Percentiles rank a stretch among this genome's conserved stretches.
These are phyloP conservation scores for Ammospiza caudacuta DNA, from an alignment of 2,113 vertebrate species.

Conservation along the genomic window DNA sequence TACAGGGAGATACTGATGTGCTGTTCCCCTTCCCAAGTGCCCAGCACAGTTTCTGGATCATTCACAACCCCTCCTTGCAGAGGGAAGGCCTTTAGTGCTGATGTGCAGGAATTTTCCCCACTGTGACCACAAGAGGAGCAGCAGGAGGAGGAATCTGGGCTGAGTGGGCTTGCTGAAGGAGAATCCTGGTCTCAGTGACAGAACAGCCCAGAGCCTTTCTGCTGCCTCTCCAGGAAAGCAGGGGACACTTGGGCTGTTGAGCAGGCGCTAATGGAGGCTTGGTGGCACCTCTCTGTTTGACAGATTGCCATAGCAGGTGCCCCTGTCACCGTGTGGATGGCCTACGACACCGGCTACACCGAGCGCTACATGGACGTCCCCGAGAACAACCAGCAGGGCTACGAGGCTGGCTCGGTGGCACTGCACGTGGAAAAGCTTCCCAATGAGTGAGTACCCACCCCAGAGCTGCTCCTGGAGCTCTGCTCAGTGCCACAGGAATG, in stretches of 20 bases:
- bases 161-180: background rate
- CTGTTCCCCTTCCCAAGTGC: background rate
- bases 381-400: conserved; percentile 95
- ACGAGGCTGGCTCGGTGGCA: conserved; percentile 94
- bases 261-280: background rate
- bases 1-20: background rate
- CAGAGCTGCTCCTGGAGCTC: background rate
- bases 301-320: conserved; percentile 95
- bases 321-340: conserved; percentile 98
- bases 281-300: conserved; percentile 19
- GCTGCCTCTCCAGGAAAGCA: background rate
- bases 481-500: background rate
- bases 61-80: background rate
- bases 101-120: background rate
- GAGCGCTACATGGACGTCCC: conserved; percentile 98
- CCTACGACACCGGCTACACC: conserved; percentile 95
- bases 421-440: conserved; percentile 96
- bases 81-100: background rate
- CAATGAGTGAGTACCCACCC: conserved; percentile 85
- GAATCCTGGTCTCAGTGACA: background rate
- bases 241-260: background rate
- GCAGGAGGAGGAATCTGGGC: background rate
- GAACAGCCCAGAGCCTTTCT: background rate
- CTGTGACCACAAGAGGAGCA: background rate
- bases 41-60: background rate